Percentiles rank a stretch among this genome's conserved stretches.
Conservation (phyloP, 2,113 vertebrate genomes). For the Thamnaconus septentrionalis region DNA sequence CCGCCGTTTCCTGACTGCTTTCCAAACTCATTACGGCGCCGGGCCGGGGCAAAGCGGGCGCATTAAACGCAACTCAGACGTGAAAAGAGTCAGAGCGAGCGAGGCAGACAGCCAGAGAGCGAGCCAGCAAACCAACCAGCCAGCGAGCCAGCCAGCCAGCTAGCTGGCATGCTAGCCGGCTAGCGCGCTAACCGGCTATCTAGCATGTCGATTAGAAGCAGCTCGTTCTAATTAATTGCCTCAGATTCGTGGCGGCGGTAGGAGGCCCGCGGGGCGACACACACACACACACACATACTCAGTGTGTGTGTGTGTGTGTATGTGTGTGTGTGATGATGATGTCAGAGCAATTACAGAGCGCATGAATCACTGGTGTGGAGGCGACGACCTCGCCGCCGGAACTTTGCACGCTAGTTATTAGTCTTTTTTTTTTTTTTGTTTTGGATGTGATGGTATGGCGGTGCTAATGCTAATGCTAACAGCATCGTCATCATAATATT, state of each 20-base stretch:
- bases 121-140: too few relatives aligned
- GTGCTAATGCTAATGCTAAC: conserved; percentile 1
- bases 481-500: conserved; percentile 45
- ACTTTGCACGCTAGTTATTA: conserved; percentile 40
- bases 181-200: too few relatives aligned
- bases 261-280: too few relatives aligned
- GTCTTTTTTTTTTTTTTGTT: conserved; percentile 52
- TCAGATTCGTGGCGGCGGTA: conserved; percentile 60
- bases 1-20: conserved; percentile 69
- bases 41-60: conserved; percentile 67
- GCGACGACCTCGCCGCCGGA: conserved; percentile 58
- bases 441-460: conserved; percentile 33
- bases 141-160: too few relatives aligned
- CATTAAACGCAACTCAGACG: conserved; percentile 65
- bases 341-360: conserved; percentile 68
- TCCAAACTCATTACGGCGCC: conserved; percentile 73
- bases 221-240: conserved; percentile 70
- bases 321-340: conserved; percentile 54
- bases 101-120: too few relatives aligned
- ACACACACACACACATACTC: too few relatives aligned
- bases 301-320: conserved; percentile 20
- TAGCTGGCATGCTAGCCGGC: too few relatives aligned
- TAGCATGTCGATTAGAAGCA: conserved; percentile 65
- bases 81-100: conserved; percentile 49
- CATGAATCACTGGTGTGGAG: conserved; percentile 58